These are phyloP conservation scores for Lamellibrachia satsuma DNA, from an alignment of 2,888 invertebrate genomes.

Conservation along the genomic window DNA sequence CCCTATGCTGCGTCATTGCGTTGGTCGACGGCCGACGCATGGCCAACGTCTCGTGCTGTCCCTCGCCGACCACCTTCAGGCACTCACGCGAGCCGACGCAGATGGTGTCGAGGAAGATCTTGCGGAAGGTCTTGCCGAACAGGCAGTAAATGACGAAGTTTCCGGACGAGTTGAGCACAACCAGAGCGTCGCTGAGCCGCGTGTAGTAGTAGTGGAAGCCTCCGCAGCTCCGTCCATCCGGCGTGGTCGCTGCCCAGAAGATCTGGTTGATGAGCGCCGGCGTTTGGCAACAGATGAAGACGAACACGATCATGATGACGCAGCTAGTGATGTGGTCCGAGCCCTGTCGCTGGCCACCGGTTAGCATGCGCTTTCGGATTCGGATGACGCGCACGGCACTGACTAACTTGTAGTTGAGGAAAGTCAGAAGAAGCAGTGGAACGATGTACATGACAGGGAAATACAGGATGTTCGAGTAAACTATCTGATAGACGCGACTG, in stretches of 20 bases:
- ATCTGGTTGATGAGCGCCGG: constrained; percentile 44
- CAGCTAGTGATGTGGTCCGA: constrained; percentile 39
- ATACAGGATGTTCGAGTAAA: constrained; percentile 44
- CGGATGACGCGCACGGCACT: constrained; percentile 32
- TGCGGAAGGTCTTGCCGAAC: constrained; percentile 40
- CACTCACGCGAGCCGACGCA: background rate
- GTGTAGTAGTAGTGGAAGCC: constrained; percentile 44
- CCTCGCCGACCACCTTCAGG: background rate
- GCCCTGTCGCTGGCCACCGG: constrained; percentile 21
- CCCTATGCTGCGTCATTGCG: background rate
- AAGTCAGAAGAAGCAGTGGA: constrained; percentile 37
- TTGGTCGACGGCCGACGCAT: background rate
- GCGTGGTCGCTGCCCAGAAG: constrained; percentile 38
- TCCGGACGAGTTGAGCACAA: constrained; percentile 39
- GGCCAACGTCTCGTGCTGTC: background rate
- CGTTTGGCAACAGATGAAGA: constrained; percentile 42
- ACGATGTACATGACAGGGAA: constrained; percentile 43
- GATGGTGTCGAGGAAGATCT: constrained; percentile 36
- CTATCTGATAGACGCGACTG: constrained; percentile 39
- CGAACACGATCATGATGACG: constrained; percentile 41
- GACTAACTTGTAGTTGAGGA: constrained; percentile 38
- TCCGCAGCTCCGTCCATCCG: constrained; percentile 34
- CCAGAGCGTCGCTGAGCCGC: constrained; percentile 41
- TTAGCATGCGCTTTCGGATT: constrained; percentile 28
- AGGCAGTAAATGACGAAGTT: constrained; percentile 44